A percentile compares a stretch with the other conserved stretches of the same genome.
These are phyloP conservation scores for Ceraclea dissimilis DNA, from an alignment of 2,888 invertebrate species.

Conservation along the genomic window DNA sequence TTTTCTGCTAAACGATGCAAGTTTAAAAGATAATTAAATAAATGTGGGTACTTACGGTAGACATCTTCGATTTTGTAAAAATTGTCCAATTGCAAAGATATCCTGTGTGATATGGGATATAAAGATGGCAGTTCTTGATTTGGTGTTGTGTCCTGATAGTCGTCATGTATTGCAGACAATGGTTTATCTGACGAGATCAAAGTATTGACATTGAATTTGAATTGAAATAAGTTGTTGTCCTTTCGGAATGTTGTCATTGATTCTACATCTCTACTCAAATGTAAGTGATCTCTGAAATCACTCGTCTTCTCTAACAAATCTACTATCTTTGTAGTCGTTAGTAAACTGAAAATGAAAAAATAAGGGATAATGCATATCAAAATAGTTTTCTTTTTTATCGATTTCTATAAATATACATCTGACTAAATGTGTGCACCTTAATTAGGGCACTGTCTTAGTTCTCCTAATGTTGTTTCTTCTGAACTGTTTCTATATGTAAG, in stretches of 20 bases:
- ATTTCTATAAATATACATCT: too few relatives aligned
- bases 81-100: constrained; percentile 56
- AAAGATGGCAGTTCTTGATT: constrained; percentile 59
- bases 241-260: constrained; percentile 53
- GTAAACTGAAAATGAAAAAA: constrained; percentile 46
- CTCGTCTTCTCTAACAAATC: constrained; percentile 61
- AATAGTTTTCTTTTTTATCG: too few relatives aligned
- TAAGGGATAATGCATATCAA: constrained; percentile 6
- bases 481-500: too few relatives aligned
- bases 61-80: constrained; percentile 55
- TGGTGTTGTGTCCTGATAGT: constrained; percentile 40
- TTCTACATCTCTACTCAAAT: constrained; percentile 51
- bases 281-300: constrained; percentile 48
- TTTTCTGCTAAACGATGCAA: too few relatives aligned
- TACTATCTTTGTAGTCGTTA: constrained; percentile 57
- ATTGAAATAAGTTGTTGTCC: constrained; percentile 54
- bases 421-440: too few relatives aligned
- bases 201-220: constrained; percentile 57
- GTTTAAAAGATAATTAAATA: too few relatives aligned
- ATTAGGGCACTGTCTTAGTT: too few relatives aligned
- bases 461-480: too few relatives aligned
- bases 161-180: constrained; percentile 43
- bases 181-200: constrained; percentile 58
- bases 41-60: constrained; percentile 58
- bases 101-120: constrained; percentile 64